Evolutionary conservation across 2,113 vertebrate species (phyloP).

Genomic region (Thymallus thymallus): DNA sequence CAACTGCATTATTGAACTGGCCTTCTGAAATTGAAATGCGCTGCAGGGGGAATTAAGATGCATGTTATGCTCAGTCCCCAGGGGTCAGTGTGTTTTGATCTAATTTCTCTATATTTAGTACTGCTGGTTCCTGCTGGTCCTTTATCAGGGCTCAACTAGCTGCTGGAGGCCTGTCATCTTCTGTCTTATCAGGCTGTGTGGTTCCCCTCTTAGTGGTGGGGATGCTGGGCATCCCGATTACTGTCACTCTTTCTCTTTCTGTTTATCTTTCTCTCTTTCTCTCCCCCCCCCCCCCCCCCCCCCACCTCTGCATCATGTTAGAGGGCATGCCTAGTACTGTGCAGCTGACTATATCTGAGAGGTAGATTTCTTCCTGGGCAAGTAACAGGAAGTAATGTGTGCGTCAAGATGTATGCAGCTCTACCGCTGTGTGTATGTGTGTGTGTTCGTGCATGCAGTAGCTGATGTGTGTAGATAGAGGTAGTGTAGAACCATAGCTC

Average conservation of each 20-base stretch:
- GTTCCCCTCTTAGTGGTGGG: background rate
- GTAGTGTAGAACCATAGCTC: too few species aligned
- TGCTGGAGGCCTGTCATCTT: slow-evolving; percentile 10
- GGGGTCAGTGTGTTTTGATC: slow-evolving; percentile 34
- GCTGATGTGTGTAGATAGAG: too few species aligned
- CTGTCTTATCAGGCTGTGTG: background rate
- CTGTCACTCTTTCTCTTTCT: background rate
- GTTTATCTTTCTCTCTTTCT: too few species aligned
- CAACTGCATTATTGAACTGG: slow-evolving; percentile 36
- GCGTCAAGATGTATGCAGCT: background rate
- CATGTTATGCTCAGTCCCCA: slow-evolving; percentile 7
- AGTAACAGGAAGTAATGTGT: background rate
- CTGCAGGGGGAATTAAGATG: slow-evolving; percentile 24
- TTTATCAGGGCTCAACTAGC: slow-evolving; percentile 34
- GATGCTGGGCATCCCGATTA: background rate
- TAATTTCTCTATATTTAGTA: slow-evolving; percentile 49
- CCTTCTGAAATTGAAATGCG: slow-evolving; percentile 34
- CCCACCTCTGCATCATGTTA: too few species aligned
- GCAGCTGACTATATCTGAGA: slow-evolving; percentile 14
- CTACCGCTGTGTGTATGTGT: background rate
- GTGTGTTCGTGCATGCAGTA: background rate
- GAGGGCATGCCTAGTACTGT: background rate
- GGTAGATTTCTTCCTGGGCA: background rate
- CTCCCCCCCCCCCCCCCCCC: too few species aligned
- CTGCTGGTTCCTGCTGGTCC: background rate